Evolutionary conservation across 2,113 vertebrate genomes (phyloP).

Genomic region (Leucopternis melanops): DNA sequence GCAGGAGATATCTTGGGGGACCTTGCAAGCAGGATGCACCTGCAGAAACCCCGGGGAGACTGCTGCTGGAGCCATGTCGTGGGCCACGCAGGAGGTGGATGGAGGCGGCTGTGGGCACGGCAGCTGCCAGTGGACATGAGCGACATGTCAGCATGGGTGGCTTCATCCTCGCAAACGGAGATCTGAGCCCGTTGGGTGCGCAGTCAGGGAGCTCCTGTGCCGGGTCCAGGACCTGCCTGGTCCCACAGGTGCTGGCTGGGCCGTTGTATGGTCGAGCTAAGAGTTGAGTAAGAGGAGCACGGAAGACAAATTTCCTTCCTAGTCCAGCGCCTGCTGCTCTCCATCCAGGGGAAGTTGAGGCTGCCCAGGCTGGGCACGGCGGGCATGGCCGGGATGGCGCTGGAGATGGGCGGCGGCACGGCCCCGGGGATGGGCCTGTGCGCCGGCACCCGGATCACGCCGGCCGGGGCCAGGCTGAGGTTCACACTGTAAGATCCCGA

Average conservation of each 20-base stretch:
- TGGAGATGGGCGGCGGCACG: too few species aligned
- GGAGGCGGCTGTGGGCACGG: accelerated
- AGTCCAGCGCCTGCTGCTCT: too few species aligned
- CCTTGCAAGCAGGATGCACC: neutral
- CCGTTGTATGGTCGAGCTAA: accelerated
- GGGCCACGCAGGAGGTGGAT: neutral
- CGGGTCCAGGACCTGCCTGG: accelerated
- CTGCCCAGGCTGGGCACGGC: too few species aligned
- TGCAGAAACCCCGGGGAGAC: neutral
- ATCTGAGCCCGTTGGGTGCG: neutral
- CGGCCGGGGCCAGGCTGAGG: too few species aligned
- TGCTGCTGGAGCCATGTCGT: accelerated
- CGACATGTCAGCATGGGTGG: accelerated
- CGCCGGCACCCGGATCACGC: too few species aligned
- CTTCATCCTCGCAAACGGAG: neutral
- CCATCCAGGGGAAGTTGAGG: too few species aligned
- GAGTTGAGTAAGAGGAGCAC: neutral
- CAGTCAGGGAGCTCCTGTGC: neutral
- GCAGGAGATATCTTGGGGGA: neutral
- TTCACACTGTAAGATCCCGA: too few species aligned
- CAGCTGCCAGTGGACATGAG: neutral
- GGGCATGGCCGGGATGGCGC: too few species aligned
- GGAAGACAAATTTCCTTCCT: neutral
- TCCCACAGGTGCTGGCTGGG: neutral
- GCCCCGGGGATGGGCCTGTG: too few species aligned